phyloP scores from a whole-genome alignment of 2,888 invertebrate genomes.

The Chelonus formosanus region DNA sequence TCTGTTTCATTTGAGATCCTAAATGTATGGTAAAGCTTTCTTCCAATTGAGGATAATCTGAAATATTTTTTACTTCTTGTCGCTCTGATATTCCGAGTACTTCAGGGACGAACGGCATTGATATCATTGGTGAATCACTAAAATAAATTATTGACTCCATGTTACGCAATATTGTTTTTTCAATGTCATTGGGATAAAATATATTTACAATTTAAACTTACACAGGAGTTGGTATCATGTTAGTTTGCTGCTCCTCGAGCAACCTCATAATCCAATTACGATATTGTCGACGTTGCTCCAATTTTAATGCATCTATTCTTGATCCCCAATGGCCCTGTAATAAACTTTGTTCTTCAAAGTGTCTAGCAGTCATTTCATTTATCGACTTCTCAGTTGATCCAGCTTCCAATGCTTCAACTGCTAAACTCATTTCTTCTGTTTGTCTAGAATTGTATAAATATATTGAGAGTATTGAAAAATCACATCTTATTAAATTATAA shows the following conservation, averaged over 20 bases:
- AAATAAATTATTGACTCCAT: conserved; percentile 31
- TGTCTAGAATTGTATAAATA: conserved; percentile 68
- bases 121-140: conserved; percentile 66
- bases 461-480: neutral
- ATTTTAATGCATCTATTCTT: conserved; percentile 83
- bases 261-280: conserved; percentile 88
- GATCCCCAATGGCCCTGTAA: conserved; percentile 87
- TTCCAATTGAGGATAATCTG: conserved; percentile 71
- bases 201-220: conserved; percentile 47
- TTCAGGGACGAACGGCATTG: conserved; percentile 58
- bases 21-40: conserved; percentile 98
- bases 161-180: neutral
- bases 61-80: conserved; percentile 53
- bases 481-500: neutral
- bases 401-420: conserved; percentile 80
- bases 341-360: conserved; percentile 84
- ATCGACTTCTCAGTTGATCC: conserved; percentile 85
- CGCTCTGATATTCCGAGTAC: conserved; percentile 52
- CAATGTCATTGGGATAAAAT: neutral
- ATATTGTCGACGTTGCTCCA: conserved; percentile 86
- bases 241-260: conserved; percentile 76
- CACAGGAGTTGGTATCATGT: conserved; percentile 69
- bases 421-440: conserved; percentile 88
- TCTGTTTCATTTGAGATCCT: conserved; percentile 97
- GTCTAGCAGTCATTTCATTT: conserved; percentile 81